Evolutionary conservation across 2,797 vertebrate species (phyloP), one percentile per base, ranked within the genome.

Genomic region (Aotus griseimembra): DNA sequence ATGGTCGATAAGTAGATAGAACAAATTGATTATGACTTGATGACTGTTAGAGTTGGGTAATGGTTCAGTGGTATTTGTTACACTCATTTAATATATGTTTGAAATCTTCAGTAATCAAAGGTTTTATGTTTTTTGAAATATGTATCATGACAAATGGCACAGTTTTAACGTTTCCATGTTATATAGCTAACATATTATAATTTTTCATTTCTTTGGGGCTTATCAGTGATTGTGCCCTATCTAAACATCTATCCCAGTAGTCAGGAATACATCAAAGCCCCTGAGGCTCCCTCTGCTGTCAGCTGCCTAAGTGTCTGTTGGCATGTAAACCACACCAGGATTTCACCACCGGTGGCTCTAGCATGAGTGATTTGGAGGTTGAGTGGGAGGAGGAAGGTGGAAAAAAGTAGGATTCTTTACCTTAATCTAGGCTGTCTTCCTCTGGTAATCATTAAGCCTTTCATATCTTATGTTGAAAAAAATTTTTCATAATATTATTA

Each of bases 391-490:
- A 50, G 13, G 22, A 36, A 1, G 13, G 17, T 39, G 33, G 36
- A 39, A 67, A 85, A 30, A 48, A 39, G n/a, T 67, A 57, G 8
- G 7, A 44, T 28, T 26, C 26, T 57, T 41, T 84, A 72, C 44
- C 15, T 88, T 86, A 81, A 76, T n/a, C 48, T 58, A 52, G 55
- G 6, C 44, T 75, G 52, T 79, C 28, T 80, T 2, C 33, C 24
- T 97, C 4, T 64, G 22, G 44, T 79, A 58, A 79, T 93, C 75
- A 70, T 41, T 90, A 75, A 87, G 58, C 33, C 48, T 94, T 95
- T 70, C n/a, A 41, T n/a, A 67, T 17, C 70, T 70, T 90, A n/a
- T 61, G 28, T 33, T 33, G 3, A 44, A 67, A 85, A 55, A 57
- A 17, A 50, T 39, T 28, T 90, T 90, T 80, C 82, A 12, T 77